Evolutionary conservation across 2,888 invertebrate species (phyloP).

Genomic region (Thecocarcelia acutangulata): DNA sequence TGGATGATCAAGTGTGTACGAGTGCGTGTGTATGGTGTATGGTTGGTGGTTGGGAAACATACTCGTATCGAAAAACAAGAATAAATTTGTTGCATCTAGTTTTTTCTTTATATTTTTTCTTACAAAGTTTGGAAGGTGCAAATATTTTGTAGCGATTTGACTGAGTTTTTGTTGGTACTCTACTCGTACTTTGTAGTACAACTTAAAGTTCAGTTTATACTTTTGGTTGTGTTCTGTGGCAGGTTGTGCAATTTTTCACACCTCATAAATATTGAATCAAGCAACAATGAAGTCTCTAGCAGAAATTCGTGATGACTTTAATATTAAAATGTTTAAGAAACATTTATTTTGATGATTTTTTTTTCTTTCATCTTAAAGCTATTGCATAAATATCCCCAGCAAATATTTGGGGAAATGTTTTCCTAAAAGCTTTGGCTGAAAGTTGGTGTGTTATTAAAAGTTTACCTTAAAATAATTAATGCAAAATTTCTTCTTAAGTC

Average conservation of each 20-base stretch:
- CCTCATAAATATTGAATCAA: slow-evolving; percentile 58
- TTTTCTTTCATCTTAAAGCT: not conserved
- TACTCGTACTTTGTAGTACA: not conserved
- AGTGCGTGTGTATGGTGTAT: not conserved
- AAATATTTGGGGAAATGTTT: slow-evolving; percentile 7
- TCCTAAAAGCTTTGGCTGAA: slow-evolving; percentile 10
- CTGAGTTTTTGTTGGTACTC: not conserved
- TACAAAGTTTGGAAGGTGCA: not conserved
- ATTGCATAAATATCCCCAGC: not conserved
- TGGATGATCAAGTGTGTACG: not conserved
- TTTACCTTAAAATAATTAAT: slow-evolving; percentile 13
- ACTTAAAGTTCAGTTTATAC: slow-evolving; percentile 7
- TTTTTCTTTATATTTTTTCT: not conserved
- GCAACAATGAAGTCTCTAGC: slow-evolving; percentile 10
- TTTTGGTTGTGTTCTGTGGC: not conserved
- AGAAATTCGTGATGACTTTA: slow-evolving; percentile 1
- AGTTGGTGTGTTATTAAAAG: not conserved
- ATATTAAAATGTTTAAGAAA: slow-evolving; percentile 39
- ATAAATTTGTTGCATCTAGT: not conserved
- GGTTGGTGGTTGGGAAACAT: not conserved
- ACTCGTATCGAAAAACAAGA: not conserved
- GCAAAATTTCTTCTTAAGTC: slow-evolving; percentile 11
- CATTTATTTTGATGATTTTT: not conserved
- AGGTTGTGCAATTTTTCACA: slow-evolving; percentile 45
- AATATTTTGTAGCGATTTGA: not conserved